Evolutionary conservation across 1,140 invertebrate genomes (phyloP), one percentile per base, ranked within the genome.

Genomic region (Leptinotarsa texana): DNA sequence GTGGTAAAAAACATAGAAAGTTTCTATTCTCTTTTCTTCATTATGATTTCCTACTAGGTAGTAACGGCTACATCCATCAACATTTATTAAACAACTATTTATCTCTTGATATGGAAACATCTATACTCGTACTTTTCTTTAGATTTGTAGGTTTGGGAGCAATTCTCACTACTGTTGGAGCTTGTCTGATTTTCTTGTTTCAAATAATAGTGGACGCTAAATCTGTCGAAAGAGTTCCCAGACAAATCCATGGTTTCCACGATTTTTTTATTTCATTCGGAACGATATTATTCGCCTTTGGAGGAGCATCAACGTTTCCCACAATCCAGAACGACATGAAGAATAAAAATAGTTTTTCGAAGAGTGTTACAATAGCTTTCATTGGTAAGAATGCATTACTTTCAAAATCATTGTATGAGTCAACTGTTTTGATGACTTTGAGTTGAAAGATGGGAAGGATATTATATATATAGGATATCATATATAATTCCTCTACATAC

Each of bases 271-370:
- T 92, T 3, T 87, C 90, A 0, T 90, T 91, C 76, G 91, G 91
- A 4, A 89, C 89, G 8, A 89, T 93, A 68, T 83, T 92, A 80
- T 93, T 92, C 78, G 87, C 90, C 1, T 92, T 91, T 82, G 91
- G 91, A 1, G 91, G 91, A 17, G 90, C 90, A 0, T 89, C 90
- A 8, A 88, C 90, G 0, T 92, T 92, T 84, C 92, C 92, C 13
- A 92, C 90, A 0, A 91, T 93, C 49, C 91, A 92, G 80, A 92
- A 92, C 78, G 91, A 92, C 77, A 92, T 92, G 90, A 83, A 85
- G 21, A 86, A 91, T 69, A 88, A 87, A 76, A 82, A 82, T 2
- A 83, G 89, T 77, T 92, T 91, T 81, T 83, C 86, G 5, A 77
- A 65, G n/a, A 79, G 80, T 72, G 71, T 82, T 17, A 22, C 69